Percentiles rank a stretch among this genome's conserved stretches.
phyloP scores from a whole-genome alignment of 2,888 invertebrate genomes.

The Tipula unca region DNA sequence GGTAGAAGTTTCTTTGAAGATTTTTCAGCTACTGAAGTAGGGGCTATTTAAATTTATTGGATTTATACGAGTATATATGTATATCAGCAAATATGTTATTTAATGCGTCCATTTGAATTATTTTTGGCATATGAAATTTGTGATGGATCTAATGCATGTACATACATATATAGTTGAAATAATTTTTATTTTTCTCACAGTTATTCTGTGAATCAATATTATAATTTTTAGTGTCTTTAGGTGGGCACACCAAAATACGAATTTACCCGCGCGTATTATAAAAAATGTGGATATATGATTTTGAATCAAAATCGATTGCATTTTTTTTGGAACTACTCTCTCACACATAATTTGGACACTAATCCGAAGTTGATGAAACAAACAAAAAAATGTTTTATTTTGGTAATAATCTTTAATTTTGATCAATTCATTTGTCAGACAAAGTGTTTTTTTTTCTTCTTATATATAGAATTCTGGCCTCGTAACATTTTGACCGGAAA shows the following conservation, averaged over 20 bases:
- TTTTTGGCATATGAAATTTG: not conserved
- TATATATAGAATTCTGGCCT: not conserved
- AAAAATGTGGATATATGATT: not conserved
- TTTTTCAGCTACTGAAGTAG: not conserved
- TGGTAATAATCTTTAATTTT: slow-evolving; percentile 1
- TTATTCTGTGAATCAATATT: not conserved
- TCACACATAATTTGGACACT: not conserved
- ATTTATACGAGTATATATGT: not conserved
- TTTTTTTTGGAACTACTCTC: not conserved
- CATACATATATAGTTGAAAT: not conserved
- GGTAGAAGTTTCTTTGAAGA: not conserved
- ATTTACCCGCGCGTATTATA: not conserved
- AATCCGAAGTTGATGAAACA: slow-evolving; percentile 18
- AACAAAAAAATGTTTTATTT: not conserved
- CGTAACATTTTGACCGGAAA: slow-evolving; percentile 16
- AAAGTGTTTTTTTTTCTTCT: slow-evolving; percentile 15
- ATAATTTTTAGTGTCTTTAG: too few relatives aligned
- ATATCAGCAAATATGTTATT: not conserved
- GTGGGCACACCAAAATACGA: too few relatives aligned
- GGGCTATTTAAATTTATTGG: not conserved
- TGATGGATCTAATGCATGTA: not conserved
- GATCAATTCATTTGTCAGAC: slow-evolving; percentile 17
- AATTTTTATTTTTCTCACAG: not conserved
- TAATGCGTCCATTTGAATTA: not conserved
- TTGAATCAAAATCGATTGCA: not conserved